phyloP scores from a whole-genome alignment of 1,140 invertebrate genomes.

The Mercenaria mercenaria region DNA sequence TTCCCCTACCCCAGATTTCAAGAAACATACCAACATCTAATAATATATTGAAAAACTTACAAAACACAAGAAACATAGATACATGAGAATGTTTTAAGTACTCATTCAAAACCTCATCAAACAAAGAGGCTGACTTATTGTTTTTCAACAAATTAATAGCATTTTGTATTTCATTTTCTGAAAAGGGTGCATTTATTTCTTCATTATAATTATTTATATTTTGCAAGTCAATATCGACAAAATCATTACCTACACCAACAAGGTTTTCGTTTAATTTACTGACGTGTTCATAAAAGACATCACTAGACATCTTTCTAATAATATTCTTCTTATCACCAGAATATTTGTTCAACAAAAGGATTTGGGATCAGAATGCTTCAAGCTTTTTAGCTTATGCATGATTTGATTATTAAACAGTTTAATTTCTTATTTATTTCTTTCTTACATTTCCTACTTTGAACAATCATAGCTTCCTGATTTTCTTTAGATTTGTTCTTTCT shows the following conservation, averaged over 20 bases:
- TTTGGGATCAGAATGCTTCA: neutral
- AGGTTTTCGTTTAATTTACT: neutral
- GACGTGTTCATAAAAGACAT: neutral
- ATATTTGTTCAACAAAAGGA: neutral
- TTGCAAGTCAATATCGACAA: neutral
- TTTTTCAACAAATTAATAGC: too few relatives aligned
- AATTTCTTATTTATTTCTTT: neutral
- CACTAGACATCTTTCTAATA: neutral
- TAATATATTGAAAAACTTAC: too few relatives aligned
- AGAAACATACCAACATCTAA: too few relatives aligned
- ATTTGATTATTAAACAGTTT: neutral
- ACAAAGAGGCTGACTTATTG: too few relatives aligned
- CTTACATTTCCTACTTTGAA: neutral
- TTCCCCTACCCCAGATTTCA: too few relatives aligned
- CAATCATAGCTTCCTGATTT: neutral
- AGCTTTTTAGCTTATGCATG: neutral
- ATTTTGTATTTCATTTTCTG: too few relatives aligned
- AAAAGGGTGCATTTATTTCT: neutral
- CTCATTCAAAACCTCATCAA: too few relatives aligned
- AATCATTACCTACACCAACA: neutral
- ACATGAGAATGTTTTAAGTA: too few relatives aligned
- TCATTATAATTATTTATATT: too few relatives aligned
- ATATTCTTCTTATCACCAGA: neutral
- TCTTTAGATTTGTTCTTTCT: neutral
- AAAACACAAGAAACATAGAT: too few relatives aligned